Percentiles rank a stretch among this genome's conserved stretches.
phyloP scores from a whole-genome alignment of 1,140 invertebrate genomes.

The Trachelipus rathkii region DNA sequence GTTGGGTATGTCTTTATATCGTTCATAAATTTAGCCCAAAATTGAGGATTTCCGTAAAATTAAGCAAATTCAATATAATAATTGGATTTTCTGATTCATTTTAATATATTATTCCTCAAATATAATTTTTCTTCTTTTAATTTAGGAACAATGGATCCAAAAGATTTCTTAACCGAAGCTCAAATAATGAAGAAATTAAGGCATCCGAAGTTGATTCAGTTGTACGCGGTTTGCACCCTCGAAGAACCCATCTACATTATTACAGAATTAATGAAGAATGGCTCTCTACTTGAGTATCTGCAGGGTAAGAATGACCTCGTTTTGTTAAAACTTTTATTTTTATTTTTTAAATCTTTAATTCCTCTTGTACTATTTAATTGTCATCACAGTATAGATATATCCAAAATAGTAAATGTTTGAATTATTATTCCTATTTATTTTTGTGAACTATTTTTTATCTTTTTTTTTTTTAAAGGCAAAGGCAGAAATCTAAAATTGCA shows the following conservation, averaged over 20 bases:
- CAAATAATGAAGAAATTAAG: constrained; percentile 98
- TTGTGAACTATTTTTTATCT: constrained; percentile 1
- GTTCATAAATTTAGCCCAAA: too few relatives aligned
- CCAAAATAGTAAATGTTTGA: too few relatives aligned
- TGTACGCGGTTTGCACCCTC: constrained; percentile 96
- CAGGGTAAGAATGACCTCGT: constrained; percentile 62
- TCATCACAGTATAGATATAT: too few relatives aligned
- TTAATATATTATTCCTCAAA: not conserved
- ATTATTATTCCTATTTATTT: too few relatives aligned
- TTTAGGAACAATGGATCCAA: constrained; percentile 90
- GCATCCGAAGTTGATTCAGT: constrained; percentile 91
- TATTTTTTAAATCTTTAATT: too few relatives aligned
- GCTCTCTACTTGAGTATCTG: constrained; percentile 83
- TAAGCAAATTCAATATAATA: too few relatives aligned
- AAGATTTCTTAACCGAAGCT: constrained; percentile 96
- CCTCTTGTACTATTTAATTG: too few relatives aligned
- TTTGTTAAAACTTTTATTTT: too few relatives aligned
- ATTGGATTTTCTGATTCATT: too few relatives aligned
- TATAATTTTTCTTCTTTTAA: constrained; percentile 30
- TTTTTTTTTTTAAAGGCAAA: constrained; percentile 69
- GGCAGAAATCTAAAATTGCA: constrained; percentile 83
- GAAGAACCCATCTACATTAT: constrained; percentile 99
- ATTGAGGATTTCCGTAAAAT: too few relatives aligned
- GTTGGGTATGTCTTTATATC: too few relatives aligned
- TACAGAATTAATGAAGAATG: constrained; percentile 98